Conservation (phyloP, 53 echinoderm and acorn worm genomes). For the Hippasteria phrygiana region DNA sequence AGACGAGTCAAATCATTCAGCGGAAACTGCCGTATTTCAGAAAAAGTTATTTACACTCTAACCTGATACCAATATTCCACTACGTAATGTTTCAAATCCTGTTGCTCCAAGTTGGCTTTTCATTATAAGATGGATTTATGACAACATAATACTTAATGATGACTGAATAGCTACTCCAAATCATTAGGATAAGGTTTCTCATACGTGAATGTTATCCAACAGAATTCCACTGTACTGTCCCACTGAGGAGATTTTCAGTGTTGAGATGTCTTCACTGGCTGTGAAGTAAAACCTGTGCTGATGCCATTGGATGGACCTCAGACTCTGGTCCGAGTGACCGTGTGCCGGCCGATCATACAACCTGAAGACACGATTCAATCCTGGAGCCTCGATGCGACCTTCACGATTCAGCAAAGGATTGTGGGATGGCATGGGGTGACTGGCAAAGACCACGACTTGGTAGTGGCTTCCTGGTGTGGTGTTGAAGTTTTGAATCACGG, state of each 20-base stretch:
- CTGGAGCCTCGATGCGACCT: slow-evolving; percentile 35
- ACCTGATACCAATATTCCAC: too few species aligned
- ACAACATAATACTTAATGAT: too few species aligned
- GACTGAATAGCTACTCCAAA: neutral
- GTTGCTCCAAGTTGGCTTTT: too few species aligned
- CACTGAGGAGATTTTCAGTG: slow-evolving; percentile 33
- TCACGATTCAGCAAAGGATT: slow-evolving; percentile 55
- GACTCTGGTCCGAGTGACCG: slow-evolving; percentile 23
- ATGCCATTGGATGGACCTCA: slow-evolving; percentile 34
- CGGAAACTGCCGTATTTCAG: too few species aligned
- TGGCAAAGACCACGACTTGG: slow-evolving; percentile 41
- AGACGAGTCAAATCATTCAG: too few species aligned
- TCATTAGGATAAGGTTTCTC: neutral
- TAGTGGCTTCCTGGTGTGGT: slow-evolving; percentile 45
- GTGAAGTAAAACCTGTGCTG: too few species aligned
- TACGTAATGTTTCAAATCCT: too few species aligned
- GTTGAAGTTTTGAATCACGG: slow-evolving; percentile 46
- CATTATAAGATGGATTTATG: too few species aligned
- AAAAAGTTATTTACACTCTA: too few species aligned
- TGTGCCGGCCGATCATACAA: slow-evolving; percentile 10
- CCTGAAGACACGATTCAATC: slow-evolving; percentile 58
- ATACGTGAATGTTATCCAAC: slow-evolving; percentile 44
- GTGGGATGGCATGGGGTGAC: slow-evolving; percentile 20
- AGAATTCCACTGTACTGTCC: slow-evolving; percentile 44
- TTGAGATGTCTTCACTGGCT: slow-evolving; percentile 18